phyloP scores from a whole-genome alignment of 2,797 vertebrate species.

The Pangasius macronema region DNA sequence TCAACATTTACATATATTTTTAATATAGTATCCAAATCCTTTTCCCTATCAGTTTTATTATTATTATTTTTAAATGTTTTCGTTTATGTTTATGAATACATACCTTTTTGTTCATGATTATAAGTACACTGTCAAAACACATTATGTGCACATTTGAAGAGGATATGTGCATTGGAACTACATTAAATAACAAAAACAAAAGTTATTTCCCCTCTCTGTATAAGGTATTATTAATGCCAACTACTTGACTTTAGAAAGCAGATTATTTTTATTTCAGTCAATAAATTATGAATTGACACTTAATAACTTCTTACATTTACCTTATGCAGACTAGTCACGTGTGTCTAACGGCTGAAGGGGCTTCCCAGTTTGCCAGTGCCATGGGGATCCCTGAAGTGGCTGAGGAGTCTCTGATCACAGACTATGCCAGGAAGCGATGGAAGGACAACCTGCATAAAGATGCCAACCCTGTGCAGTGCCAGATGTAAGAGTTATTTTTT shows the following conservation, averaged over 20 bases:
- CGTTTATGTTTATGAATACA: too few relatives aligned
- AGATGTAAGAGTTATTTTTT: slow-evolving; percentile 74
- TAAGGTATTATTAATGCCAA: background rate
- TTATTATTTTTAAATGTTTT: too few relatives aligned
- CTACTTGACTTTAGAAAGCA: background rate
- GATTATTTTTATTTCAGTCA: background rate
- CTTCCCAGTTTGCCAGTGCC: slow-evolving; percentile 80
- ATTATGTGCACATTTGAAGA: background rate
- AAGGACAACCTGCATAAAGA: slow-evolving; percentile 72
- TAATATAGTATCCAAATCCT: background rate
- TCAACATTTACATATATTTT: background rate
- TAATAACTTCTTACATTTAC: slow-evolving; percentile 25
- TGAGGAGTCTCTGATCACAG: slow-evolving; percentile 83
- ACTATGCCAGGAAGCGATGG: slow-evolving; percentile 82
- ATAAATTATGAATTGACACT: background rate
- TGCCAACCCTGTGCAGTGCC: slow-evolving; percentile 72
- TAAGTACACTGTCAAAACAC: background rate
- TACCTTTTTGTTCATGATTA: too few relatives aligned
- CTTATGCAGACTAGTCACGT: slow-evolving; percentile 83
- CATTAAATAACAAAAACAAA: background rate
- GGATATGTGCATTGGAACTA: background rate
- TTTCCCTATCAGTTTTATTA: too few relatives aligned
- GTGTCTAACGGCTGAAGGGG: slow-evolving; percentile 85
- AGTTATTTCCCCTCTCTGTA: background rate
- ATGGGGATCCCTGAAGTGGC: slow-evolving; percentile 82